These are phyloP conservation scores for Sisor rabdophorus DNA, from an alignment of 2,113 vertebrate species.

Conservation along the genomic window DNA sequence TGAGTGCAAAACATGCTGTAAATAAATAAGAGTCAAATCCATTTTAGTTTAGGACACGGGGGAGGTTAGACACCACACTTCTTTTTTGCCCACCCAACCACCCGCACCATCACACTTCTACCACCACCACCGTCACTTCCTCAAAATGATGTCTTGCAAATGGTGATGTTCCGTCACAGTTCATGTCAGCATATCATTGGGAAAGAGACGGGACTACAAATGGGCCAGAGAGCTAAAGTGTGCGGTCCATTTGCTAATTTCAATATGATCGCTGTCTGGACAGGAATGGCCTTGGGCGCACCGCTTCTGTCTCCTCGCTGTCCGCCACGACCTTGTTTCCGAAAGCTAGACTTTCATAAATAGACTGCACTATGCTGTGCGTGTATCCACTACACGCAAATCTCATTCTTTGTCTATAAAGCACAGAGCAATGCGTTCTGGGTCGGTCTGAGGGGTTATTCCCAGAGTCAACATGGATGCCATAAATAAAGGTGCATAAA, in stretches of 20 bases:
- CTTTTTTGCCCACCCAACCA: background rate
- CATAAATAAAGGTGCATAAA: slow-evolving; percentile 5
- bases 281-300: slow-evolving; percentile 69
- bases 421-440: slow-evolving; percentile 21
- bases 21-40: slow-evolving; percentile 73
- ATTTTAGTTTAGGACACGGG: slow-evolving; percentile 64
- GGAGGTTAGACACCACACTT: slow-evolving; percentile 40
- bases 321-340: slow-evolving; percentile 39
- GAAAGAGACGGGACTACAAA: slow-evolving; percentile 58
- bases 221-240: slow-evolving; percentile 61
- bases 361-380: slow-evolving; percentile 31
- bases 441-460: slow-evolving; percentile 40
- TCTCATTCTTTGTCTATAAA: slow-evolving; percentile 17
- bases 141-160: slow-evolving; percentile 49
- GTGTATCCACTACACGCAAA: slow-evolving; percentile 27
- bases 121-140: background rate
- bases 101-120: background rate
- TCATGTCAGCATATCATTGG: slow-evolving; percentile 62
- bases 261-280: slow-evolving; percentile 72
- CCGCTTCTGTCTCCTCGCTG: slow-evolving; percentile 49
- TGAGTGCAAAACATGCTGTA: slow-evolving; percentile 75
- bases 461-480: slow-evolving; percentile 39
- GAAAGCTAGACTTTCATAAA: slow-evolving; percentile 53
- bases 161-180: slow-evolving; percentile 52
- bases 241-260: slow-evolving; percentile 75